A percentile compares a stretch with the other conserved stretches of the same genome.
Conservation (phyloP, 1,140 invertebrate genomes). For the Lethocerus indicus region DNA sequence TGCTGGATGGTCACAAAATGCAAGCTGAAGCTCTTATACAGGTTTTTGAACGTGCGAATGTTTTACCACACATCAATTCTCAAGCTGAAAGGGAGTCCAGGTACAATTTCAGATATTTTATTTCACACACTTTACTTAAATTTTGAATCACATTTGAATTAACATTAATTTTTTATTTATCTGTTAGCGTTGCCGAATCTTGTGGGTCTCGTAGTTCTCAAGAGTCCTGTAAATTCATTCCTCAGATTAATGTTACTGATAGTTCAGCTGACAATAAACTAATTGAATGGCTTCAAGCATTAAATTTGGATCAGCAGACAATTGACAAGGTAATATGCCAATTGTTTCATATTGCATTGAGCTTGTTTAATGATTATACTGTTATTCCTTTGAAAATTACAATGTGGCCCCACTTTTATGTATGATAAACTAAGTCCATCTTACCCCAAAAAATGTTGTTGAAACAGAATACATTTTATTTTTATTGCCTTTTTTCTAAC, state of each 20-base stretch:
- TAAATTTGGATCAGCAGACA: slow-evolving; percentile 35
- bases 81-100: slow-evolving; percentile 16
- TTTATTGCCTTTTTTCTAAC: too few species aligned
- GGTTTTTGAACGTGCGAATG: slow-evolving; percentile 16
- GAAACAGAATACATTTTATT: too few species aligned
- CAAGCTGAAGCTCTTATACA: slow-evolving; percentile 18
- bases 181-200: too few species aligned
- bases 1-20: slow-evolving; percentile 49
- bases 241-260: slow-evolving; percentile 23
- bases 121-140: too few species aligned
- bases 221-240: slow-evolving; percentile 2
- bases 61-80: slow-evolving; percentile 14
- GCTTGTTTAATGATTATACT: too few species aligned
- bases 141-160: too few species aligned
- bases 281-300: slow-evolving; percentile 35
- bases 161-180: too few species aligned
- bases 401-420: too few species aligned
- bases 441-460: too few species aligned
- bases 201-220: background rate
- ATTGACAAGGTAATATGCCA: slow-evolving; percentile 34
- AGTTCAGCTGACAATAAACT: slow-evolving; percentile 27
- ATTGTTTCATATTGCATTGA: too few species aligned
- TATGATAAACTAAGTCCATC: too few species aligned
- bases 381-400: too few species aligned
- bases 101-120: slow-evolving; percentile 14